Evolutionary conservation across 2,888 invertebrate genomes (phyloP).

Genomic region (Dynastes maya): DNA sequence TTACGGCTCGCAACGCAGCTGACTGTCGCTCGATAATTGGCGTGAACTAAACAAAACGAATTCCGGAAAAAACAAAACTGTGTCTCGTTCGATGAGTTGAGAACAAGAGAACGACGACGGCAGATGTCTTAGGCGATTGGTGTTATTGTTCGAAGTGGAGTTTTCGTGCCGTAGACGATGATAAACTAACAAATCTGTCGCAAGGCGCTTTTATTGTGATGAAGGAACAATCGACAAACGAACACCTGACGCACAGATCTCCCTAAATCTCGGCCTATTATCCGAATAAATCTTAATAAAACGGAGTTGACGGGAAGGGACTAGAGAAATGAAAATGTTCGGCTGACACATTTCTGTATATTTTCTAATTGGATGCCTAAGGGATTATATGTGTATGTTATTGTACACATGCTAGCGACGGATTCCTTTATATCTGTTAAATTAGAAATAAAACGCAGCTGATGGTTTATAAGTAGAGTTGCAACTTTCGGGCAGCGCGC

Average conservation of each 20-base stretch:
- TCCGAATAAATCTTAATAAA: constrained; percentile 12
- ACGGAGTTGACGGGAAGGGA: background rate
- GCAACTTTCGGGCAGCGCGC: too few relatives aligned
- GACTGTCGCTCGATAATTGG: constrained; percentile 64
- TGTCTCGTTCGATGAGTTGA: background rate
- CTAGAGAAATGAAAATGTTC: background rate
- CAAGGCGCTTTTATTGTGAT: background rate
- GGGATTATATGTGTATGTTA: too few relatives aligned
- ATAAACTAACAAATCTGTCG: constrained; percentile 41
- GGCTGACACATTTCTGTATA: background rate
- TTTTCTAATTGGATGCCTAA: too few relatives aligned
- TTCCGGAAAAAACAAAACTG: constrained; percentile 31
- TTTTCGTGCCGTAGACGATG: constrained; percentile 1
- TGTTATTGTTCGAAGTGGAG: constrained; percentile 13
- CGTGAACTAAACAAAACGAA: constrained; percentile 57
- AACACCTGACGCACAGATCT: constrained; percentile 22
- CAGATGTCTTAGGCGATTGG: constrained; percentile 25
- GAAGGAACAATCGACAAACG: constrained; percentile 18
- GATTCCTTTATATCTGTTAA: too few relatives aligned
- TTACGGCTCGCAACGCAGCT: constrained; percentile 61
- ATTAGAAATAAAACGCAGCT: too few relatives aligned
- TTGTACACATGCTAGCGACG: too few relatives aligned
- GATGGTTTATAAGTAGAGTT: too few relatives aligned
- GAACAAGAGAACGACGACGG: background rate
- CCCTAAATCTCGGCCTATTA: constrained; percentile 3